Percentiles rank a stretch among this genome's conserved stretches.
phyloP scores from a whole-genome alignment of 2,888 invertebrate genomes.

The Rhimphoctona megacephalus region DNA sequence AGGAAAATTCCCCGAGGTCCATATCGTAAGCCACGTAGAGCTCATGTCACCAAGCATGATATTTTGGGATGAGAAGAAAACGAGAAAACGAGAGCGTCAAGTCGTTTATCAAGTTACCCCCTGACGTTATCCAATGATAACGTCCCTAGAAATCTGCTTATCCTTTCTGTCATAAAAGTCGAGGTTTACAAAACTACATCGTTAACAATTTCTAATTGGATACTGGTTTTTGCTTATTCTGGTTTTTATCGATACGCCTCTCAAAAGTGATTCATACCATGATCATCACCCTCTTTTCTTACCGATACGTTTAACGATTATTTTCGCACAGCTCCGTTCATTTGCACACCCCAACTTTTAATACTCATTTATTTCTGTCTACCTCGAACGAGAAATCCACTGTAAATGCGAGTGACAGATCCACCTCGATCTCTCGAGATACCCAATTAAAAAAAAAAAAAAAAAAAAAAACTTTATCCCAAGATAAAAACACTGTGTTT shows the following conservation, averaged over 20 bases:
- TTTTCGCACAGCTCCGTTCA: slow-evolving; percentile 4
- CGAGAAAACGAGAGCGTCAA: slow-evolving; percentile 43
- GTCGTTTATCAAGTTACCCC: slow-evolving; percentile 60
- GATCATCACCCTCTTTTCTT: background rate
- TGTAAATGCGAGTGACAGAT: slow-evolving; percentile 9
- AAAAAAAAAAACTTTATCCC: too few relatives aligned
- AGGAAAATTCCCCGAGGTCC: slow-evolving; percentile 50
- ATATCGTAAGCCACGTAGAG: slow-evolving; percentile 24
- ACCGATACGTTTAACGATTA: slow-evolving; percentile 27
- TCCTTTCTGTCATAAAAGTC: background rate
- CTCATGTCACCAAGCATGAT: slow-evolving; percentile 35
- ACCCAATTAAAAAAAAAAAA: slow-evolving; percentile 16
- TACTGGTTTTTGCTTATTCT: slow-evolving; percentile 18
- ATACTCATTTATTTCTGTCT: slow-evolving; percentile 9
- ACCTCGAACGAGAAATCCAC: background rate
- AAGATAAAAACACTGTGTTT: background rate
- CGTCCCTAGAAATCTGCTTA: slow-evolving; percentile 11
- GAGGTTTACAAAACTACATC: slow-evolving; percentile 31
- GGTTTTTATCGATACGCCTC: slow-evolving; percentile 6
- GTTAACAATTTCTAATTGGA: slow-evolving; percentile 58
- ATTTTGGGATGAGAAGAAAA: slow-evolving; percentile 37
- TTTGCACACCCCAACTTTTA: slow-evolving; percentile 41
- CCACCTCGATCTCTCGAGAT: background rate
- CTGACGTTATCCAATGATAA: slow-evolving; percentile 35
- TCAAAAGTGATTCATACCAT: background rate